Percentiles rank a stretch among this genome's conserved stretches.
Evolutionary conservation across 2,888 invertebrate genomes (phyloP).

Genomic region (Trypoxylon attenuatum): DNA sequence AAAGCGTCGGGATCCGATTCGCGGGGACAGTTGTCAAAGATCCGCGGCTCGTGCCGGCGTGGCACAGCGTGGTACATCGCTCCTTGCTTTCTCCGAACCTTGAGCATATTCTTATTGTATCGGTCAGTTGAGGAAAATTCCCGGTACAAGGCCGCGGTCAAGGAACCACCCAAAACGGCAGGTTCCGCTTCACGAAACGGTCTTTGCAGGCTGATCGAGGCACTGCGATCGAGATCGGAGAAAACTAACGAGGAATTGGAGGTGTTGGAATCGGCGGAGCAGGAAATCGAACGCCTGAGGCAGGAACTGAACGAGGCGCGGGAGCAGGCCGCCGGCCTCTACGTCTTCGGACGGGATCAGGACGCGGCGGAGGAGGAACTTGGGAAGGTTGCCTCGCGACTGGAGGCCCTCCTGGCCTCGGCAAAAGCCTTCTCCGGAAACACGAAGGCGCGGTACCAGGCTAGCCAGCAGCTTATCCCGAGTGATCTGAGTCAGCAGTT

Average conservation of each 20-base stretch:
- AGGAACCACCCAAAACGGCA: too few relatives aligned
- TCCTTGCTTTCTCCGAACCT: too few relatives aligned
- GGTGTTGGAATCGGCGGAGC: conserved; percentile 84
- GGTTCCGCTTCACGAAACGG: too few relatives aligned
- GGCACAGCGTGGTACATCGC: too few relatives aligned
- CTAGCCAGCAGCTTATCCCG: conserved; percentile 76
- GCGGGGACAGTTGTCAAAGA: too few relatives aligned
- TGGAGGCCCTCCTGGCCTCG: conserved; percentile 62
- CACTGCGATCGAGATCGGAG: conserved; percentile 84
- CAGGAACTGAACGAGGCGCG: conserved; percentile 79
- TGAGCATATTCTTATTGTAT: too few relatives aligned
- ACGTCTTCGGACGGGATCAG: conserved; percentile 87
- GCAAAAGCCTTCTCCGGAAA: conserved; percentile 70
- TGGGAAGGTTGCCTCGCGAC: conserved; percentile 75
- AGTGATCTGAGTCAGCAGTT: conserved; percentile 88
- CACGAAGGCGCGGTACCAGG: conserved; percentile 74
- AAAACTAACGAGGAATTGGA: conserved; percentile 85
- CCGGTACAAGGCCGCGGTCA: too few relatives aligned
- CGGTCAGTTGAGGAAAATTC: too few relatives aligned
- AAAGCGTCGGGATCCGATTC: too few relatives aligned
- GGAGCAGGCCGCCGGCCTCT: conserved; percentile 74
- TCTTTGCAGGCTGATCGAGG: conserved; percentile 84
- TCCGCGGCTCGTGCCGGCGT: too few relatives aligned
- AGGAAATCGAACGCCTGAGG: conserved; percentile 82
- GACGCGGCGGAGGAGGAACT: conserved; percentile 79